Evolutionary conservation across 2,113 vertebrate genomes (phyloP), one percentile per base, ranked within the genome.

Genomic region (Arothron firmamentum): DNA sequence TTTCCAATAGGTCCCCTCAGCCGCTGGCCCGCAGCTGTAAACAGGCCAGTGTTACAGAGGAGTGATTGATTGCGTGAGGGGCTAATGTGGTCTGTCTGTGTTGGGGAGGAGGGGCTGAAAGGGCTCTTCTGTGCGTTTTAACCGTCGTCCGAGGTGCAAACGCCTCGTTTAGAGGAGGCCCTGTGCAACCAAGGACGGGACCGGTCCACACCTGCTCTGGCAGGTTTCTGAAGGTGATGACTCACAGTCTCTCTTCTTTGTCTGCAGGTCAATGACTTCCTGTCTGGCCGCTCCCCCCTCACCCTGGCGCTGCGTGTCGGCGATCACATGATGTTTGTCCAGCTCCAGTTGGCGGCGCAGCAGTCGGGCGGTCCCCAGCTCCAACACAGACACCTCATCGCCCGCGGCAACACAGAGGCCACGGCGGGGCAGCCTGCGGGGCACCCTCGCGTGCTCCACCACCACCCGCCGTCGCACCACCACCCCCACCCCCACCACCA

Each of bases 281-380:
- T 99, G 86, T 99, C 96, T 0, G 97, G 97, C 51, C 93, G 96
- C 56, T 99, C 97, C 0, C 97, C 97, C 0, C 90, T 99, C 84
- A 99, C 97, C 50, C 88, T 99, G 79, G 97, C 96, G 0, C 90
- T 99, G 70, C 93, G 97, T 0, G 97, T 99, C 4, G 97, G 97
- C 0, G 97, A 99, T 83, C 97, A 99, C 82, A 99, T 99, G 97
- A 99, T 99, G 96, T 99, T 99, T 62, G 97, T 98, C 62, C 97
- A 99, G 88, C 94, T 99, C 21, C 96, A 99, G 88, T 77, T 99
- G 65, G 95, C 97, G 0, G 94, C 97, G 0, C 97, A 98, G 85
- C 96, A 98, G 58, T 90, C 92, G 0, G 90, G 90, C 0, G 91
- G 89, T 0, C 93, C 92, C 65, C 92, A 95, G 64, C 92, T 95